A percentile compares a stretch with the other conserved stretches of the same genome.
Conservation (phyloP, 2,113 vertebrate genomes). For the Proteles cristata region DNA sequence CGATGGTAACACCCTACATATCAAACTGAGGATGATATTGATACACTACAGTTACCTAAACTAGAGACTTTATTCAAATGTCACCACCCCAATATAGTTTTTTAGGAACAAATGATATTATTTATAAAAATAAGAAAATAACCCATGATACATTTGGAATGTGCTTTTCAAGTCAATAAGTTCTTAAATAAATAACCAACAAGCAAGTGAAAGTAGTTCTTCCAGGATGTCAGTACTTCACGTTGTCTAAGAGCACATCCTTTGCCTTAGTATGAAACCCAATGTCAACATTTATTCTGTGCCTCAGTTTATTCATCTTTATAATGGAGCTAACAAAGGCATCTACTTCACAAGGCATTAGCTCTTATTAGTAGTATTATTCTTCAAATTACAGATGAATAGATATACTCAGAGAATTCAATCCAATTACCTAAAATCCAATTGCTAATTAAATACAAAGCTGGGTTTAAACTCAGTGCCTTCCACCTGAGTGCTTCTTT, state of each 20-base stretch:
- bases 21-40: not conserved
- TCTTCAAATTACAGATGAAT: not conserved
- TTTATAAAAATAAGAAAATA: slow-evolving; percentile 16
- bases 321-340: not conserved
- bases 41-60: not conserved
- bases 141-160: not conserved
- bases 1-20: not conserved
- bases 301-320: not conserved
- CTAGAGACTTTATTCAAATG: not conserved
- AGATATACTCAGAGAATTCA: not conserved
- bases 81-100: not conserved
- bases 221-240: not conserved
- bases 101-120: not conserved
- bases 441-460: not conserved
- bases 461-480: not conserved
- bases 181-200: not conserved
- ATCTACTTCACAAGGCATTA: not conserved
- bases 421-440: not conserved
- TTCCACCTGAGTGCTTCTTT: not conserved
- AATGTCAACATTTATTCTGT: not conserved
- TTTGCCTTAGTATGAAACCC: not conserved
- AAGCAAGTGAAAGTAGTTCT: not conserved
- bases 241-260: not conserved
- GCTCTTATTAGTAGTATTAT: not conserved
- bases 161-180: not conserved